Evolutionary conservation across 1,140 invertebrate genomes (phyloP), one percentile per base, ranked within the genome.

Genomic region (Brachionus manjavacas): DNA sequence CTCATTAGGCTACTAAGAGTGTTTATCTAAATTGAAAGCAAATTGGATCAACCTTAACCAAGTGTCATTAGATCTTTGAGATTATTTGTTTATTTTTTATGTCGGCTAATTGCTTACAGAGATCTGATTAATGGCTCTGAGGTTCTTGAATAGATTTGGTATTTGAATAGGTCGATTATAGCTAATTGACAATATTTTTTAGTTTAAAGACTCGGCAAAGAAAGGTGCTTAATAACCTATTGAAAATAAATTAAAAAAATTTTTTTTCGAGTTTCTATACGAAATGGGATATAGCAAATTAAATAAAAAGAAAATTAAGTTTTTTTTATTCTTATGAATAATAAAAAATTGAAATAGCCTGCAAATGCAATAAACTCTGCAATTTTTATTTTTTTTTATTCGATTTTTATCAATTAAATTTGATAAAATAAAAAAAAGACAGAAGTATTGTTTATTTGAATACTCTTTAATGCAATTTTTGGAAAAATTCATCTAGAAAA

Each of bases 1-100:
- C 68, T 72, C 68, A 72, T 72, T 43, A 72, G 68, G 16, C 14
- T n/a, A 20, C 39, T 72, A 72, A 72, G 39, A 72, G 68, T 39
- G 31, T 72, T 39, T 41, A 16, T 72, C 39, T 41, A 41, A 39
- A 39, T 16, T n/a, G 14, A 23, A 39, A 41, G 20, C 1, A 72
- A 6, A 23, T 35, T 35, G 31, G 43, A 46, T 46, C 43, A 46
- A 46, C 3, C 11, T 12, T 46, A 1, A 11, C 52, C 52, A 20
- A 1, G 20, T 25, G 52, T 60, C 20, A 60, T 60, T 8, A 60
- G 52, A 60, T 60, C 20, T 20, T 25, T 60, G 52, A 25, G 52
- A 60, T 25, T 20, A 20, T 9, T 20, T 60, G 20, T 60, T 60
- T 60, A 14, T 60, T 60, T 60, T 4, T 60, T 60, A 7, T 14